Evolutionary conservation across 2,888 invertebrate species (phyloP).

Genomic region (Allophyes oxyacanthae): DNA sequence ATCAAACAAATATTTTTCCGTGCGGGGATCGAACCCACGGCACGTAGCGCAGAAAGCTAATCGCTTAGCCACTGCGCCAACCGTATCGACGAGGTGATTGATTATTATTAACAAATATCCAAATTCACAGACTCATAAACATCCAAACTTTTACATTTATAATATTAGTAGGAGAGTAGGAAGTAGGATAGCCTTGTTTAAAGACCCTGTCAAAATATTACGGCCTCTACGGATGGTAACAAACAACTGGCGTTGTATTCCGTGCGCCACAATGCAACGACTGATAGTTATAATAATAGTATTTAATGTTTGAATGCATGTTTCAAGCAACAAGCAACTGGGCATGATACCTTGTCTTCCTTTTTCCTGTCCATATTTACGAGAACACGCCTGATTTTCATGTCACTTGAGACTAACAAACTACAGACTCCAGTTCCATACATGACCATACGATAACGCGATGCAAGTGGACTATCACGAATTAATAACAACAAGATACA

Average conservation of each 20-base stretch:
- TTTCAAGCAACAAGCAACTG: conserved; percentile 11
- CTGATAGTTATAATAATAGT: conserved; percentile 5
- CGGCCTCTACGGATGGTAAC: conserved; percentile 17
- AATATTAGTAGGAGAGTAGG: no score
- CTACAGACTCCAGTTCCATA: conserved; percentile 53
- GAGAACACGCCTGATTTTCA: conserved; percentile 24
- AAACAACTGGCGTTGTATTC: neutral
- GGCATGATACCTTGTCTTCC: conserved; percentile 15
- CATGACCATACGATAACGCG: conserved; percentile 49
- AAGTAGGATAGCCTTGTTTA: conserved; percentile 49
- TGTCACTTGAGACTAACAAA: conserved; percentile 17
- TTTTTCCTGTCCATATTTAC: conserved; percentile 3
- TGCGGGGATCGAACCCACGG: no score
- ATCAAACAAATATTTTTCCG: no score
- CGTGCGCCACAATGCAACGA: conserved; percentile 3
- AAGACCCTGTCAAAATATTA: conserved; percentile 46
- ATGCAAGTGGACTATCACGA: conserved; percentile 56
- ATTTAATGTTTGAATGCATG: conserved; percentile 6
- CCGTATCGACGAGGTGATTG: no score
- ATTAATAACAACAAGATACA: conserved; percentile 59
- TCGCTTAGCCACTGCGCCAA: no score
- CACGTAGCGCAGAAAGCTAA: no score
- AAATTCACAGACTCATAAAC: no score
- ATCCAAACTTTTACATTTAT: no score
- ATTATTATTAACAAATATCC: no score